Evolutionary conservation across 1,140 invertebrate species (phyloP), one percentile per base, ranked within the genome.

Genomic region (Leptopilina clavipes): DNA sequence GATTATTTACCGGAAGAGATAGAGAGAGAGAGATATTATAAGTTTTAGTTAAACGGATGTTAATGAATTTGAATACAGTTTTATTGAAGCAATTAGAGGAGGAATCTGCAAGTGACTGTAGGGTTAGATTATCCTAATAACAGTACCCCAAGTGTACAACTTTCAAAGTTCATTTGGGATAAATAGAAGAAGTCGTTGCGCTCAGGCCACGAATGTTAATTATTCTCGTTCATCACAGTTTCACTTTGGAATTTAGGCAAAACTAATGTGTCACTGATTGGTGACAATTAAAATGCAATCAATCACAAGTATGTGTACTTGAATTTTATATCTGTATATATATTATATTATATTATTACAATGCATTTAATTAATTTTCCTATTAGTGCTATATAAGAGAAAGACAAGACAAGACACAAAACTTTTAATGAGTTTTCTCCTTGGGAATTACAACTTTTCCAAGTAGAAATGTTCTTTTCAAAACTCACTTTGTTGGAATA

Each of bases 81-180:
- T 48, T 48, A 48, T 52, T 52, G 48, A 3, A 8, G 5, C n/a
- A 52, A 17, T 52, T 52, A n/a, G n/a, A 0, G 14, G 48, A 52
- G 48, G 17, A 40, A 17, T 52, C 48, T 52, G 48, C 48, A 52
- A 52, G 14, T 52, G 48, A 52, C n/a, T 52, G 1, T 9, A 8
- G n/a, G n/a, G 14, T 52, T 17, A 52, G 14, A 52, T 52, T 52
- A 52, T 52, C 48, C 48, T 52, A 52, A 52, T 52, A 52, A 17
- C 48, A 52, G 17, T 52, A 52, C 12, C n/a, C 48, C 6, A 52
- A 52, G n/a, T 17, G 14, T 52, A n/a, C 12, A 52, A 52, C 48
- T 52, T 52, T 52, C 12, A 52, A 52, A 52, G 48, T 52, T 52
- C 48, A 52, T 52, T 40, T 52, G n/a, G 48, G 12, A 52, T 52